Evolutionary conservation across 2,113 vertebrate species (phyloP).

Genomic region (Clarias magur): DNA sequence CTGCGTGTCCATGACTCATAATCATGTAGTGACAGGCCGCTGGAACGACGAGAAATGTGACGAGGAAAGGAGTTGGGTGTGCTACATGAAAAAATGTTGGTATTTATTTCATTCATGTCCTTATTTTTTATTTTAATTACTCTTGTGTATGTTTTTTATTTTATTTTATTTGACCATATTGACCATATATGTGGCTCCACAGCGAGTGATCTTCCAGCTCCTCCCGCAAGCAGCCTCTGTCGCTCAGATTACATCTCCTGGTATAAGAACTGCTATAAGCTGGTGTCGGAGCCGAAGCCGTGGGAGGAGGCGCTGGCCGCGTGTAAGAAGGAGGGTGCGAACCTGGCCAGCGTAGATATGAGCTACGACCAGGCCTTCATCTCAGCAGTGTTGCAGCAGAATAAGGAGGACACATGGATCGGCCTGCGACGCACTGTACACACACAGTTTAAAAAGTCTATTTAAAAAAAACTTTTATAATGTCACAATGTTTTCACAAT

Average conservation of each 20-base stretch:
- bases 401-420: slow-evolving; percentile 71
- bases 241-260: slow-evolving; percentile 67
- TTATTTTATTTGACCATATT: background rate
- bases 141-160: background rate
- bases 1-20: slow-evolving; percentile 68
- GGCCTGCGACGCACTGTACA: slow-evolving; percentile 65
- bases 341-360: slow-evolving; percentile 76
- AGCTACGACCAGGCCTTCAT: slow-evolving; percentile 79
- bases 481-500: background rate
- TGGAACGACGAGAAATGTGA: slow-evolving; percentile 74
- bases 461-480: too few relatives aligned
- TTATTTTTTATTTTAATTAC: background rate
- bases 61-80: slow-evolving; percentile 68
- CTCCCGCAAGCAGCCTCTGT: slow-evolving; percentile 67
- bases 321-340: slow-evolving; percentile 61
- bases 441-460: background rate
- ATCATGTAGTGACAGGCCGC: slow-evolving; percentile 59
- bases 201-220: slow-evolving; percentile 65
- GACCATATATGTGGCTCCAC: background rate
- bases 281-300: slow-evolving; percentile 62
- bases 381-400: slow-evolving; percentile 66
- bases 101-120: background rate
- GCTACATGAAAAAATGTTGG: slow-evolving; percentile 75
- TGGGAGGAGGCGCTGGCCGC: slow-evolving; percentile 67
- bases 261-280: slow-evolving; percentile 75